Percentiles rank a stretch among this genome's conserved stretches.
Evolutionary conservation across 1,140 invertebrate species (phyloP).

Genomic region (Leptopilina clavipes): DNA sequence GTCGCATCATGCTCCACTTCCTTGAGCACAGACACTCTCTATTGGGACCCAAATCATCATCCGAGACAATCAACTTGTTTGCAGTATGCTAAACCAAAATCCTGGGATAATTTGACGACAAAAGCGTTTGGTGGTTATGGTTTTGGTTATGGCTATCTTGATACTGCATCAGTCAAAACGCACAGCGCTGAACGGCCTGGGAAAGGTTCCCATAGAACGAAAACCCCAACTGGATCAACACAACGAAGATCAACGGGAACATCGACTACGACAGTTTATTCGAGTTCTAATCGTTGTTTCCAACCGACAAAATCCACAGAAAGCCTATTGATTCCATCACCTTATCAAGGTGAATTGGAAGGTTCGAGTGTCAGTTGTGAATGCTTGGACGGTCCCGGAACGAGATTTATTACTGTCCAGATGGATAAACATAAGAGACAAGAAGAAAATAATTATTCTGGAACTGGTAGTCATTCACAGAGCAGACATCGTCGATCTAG

Average conservation of each 20-base stretch:
- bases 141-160: constrained; percentile 88
- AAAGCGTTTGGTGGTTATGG: constrained; percentile 89
- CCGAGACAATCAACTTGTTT: constrained; percentile 75
- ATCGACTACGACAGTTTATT: constrained; percentile 65
- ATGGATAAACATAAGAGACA: constrained; percentile 65
- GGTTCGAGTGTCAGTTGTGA: constrained; percentile 80
- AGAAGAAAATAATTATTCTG: constrained; percentile 50
- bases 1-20: constrained; percentile 87
- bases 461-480: constrained; percentile 64
- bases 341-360: constrained; percentile 77
- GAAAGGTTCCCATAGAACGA: constrained; percentile 70
- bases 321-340: constrained; percentile 80
- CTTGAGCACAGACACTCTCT: constrained; percentile 87
- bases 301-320: constrained; percentile 86
- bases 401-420: constrained; percentile 65
- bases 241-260: constrained; percentile 67
- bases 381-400: constrained; percentile 75
- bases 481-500: constrained; percentile 69
- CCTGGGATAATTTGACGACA: constrained; percentile 90
- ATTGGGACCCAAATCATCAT: constrained; percentile 82
- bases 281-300: constrained; percentile 74
- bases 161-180: constrained; percentile 78
- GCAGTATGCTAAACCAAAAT: constrained; percentile 86
- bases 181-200: constrained; percentile 74
- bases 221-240: constrained; percentile 73